phyloP scores from a whole-genome alignment of 2,888 invertebrate species.

The Lasiommata megera region DNA sequence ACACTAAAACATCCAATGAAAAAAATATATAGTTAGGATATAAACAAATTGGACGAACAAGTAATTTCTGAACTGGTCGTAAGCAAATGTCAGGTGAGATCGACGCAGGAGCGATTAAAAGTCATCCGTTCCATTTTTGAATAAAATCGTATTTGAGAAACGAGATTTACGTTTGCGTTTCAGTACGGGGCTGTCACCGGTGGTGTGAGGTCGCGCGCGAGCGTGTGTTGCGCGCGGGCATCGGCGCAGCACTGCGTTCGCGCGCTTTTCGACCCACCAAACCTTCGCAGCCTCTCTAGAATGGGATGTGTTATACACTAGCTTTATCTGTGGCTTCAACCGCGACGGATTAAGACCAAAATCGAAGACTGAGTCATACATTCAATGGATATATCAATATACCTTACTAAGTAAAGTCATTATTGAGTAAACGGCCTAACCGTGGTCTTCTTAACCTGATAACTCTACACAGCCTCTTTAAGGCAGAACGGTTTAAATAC shows the following conservation, averaged over 20 bases:
- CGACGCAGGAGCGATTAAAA: slow-evolving; percentile 48
- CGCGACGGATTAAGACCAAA: slow-evolving; percentile 25
- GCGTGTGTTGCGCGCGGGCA: slow-evolving; percentile 76
- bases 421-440: neutral
- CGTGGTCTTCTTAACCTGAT: neutral
- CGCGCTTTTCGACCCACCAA: slow-evolving; percentile 76
- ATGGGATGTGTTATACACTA: slow-evolving; percentile 53
- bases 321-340: slow-evolving; percentile 9
- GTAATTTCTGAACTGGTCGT: slow-evolving; percentile 7
- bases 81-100: slow-evolving; percentile 42
- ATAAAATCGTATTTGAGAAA: slow-evolving; percentile 28
- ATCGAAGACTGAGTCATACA: slow-evolving; percentile 5
- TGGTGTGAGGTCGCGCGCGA: slow-evolving; percentile 64
- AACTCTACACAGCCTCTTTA: too few species aligned
- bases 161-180: slow-evolving; percentile 32
- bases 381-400: slow-evolving; percentile 2
- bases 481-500: too few species aligned
- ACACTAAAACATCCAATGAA: slow-evolving; percentile 18
- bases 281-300: slow-evolving; percentile 68
- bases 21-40: slow-evolving; percentile 11
- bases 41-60: slow-evolving; percentile 6
- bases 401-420: neutral
- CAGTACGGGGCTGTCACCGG: slow-evolving; percentile 58
- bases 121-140: slow-evolving; percentile 60
- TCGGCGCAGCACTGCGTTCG: slow-evolving; percentile 78